These are phyloP conservation scores for Rhagoletis pomonella DNA, from an alignment of 1,140 invertebrate species.

Conservation along the genomic window DNA sequence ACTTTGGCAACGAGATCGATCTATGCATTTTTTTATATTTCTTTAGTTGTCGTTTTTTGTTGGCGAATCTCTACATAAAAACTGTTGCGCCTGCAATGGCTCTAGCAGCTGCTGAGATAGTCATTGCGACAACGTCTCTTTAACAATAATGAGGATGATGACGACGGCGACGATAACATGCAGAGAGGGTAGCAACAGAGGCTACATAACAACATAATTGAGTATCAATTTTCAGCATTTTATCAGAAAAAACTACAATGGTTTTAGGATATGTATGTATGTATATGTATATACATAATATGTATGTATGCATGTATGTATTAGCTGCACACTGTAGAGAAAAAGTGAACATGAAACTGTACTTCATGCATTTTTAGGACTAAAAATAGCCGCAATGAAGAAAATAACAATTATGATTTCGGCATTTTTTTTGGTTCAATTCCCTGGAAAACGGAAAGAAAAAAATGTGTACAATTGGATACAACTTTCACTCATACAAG, in stretches of 20 bases:
- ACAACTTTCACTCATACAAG: too few relatives aligned
- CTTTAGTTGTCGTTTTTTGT: neutral
- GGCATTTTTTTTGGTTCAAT: too few relatives aligned
- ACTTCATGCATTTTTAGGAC: too few relatives aligned
- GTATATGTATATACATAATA: too few relatives aligned
- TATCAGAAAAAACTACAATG: slow-evolving; percentile 15
- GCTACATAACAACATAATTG: slow-evolving; percentile 54
- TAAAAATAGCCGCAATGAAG: too few relatives aligned
- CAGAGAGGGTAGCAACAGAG: slow-evolving; percentile 64
- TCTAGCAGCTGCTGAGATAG: neutral
- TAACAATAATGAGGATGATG: slow-evolving; percentile 60
- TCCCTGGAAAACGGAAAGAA: too few relatives aligned
- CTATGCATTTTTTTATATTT: neutral
- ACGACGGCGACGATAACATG: neutral
- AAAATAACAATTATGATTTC: too few relatives aligned
- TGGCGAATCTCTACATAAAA: neutral
- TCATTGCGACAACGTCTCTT: slow-evolving; percentile 63
- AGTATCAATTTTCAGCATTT: slow-evolving; percentile 45
- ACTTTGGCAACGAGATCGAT: neutral
- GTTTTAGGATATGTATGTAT: too few relatives aligned
- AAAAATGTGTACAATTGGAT: too few relatives aligned
- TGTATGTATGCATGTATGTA: too few relatives aligned
- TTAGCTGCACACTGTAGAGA: too few relatives aligned
- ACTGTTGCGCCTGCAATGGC: neutral
- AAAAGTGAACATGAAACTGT: too few relatives aligned